phyloP scores from a whole-genome alignment of 2,888 invertebrate species.

The Eupithecia pulchellata region DNA sequence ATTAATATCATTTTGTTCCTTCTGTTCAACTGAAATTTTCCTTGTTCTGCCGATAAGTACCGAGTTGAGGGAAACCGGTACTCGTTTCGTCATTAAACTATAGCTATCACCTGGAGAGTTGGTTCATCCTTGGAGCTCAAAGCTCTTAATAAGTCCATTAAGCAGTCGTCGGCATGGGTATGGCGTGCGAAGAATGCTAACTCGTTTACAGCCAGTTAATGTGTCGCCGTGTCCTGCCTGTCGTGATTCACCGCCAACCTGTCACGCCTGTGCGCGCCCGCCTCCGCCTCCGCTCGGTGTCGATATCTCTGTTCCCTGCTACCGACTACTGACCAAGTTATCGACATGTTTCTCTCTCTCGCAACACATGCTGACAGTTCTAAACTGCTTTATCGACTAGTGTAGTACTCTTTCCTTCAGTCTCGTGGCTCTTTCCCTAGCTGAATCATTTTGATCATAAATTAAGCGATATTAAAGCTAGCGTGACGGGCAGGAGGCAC shows the following conservation, averaged over 20 bases:
- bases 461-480: neutral
- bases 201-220: conserved; percentile 43
- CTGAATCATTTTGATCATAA: neutral
- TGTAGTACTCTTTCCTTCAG: neutral
- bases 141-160: conserved; percentile 55
- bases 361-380: conserved; percentile 17
- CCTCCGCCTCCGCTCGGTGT: conserved; percentile 4
- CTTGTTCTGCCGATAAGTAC: neutral
- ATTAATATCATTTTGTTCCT: neutral
- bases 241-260: conserved; percentile 51
- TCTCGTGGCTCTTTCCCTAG: neutral
- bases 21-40: neutral
- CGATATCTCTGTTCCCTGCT: neutral
- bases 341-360: conserved; percentile 21
- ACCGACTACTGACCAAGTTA: conserved; percentile 21
- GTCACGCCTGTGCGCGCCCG: conserved; percentile 29
- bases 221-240: conserved; percentile 40
- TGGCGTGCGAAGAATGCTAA: conserved; percentile 52
- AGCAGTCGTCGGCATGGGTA: conserved; percentile 51
- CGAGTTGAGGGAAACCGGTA: neutral
- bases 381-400: neutral
- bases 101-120: neutral
- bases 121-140: conserved; percentile 13
- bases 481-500: neutral
- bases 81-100: neutral